Evolutionary conservation across 2,888 invertebrate genomes (phyloP), one percentile per base, ranked within the genome.

Genomic region (Andrena bucephala): DNA sequence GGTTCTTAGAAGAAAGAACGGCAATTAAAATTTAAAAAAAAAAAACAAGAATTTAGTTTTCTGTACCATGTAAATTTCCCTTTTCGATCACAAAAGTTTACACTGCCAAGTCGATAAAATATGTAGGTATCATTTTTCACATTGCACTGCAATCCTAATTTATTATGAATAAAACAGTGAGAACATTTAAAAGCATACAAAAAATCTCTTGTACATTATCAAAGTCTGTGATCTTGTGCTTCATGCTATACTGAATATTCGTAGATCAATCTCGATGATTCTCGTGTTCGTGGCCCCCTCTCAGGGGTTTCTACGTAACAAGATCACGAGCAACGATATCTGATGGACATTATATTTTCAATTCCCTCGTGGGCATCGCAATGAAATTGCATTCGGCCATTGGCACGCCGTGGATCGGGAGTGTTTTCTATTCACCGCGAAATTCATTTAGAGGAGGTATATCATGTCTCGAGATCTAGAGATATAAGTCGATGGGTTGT

Each of bases 381-480:
- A 70, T 59, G 70, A 67, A 77, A 83, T 83, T 77, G 70, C 77
- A 77, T 54, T 62, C 77, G 20, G 62, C 60, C 70, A 33, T 13
- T 36, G 24, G 65, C 36, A 36, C 67, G 65, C 0, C 13, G 62
- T 8, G 59, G 36, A 69, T 68, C 82, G 78, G 10, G 57, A 62
- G 69, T 60, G 71, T 82, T 79, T 69, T 78, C 72, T 63, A 74
- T 78, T 84, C 84, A 59, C 77, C 81, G 50, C 62, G 36, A 71
- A 75, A 84, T 84, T 75, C 78, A 82, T 82, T 84, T 77, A 82
- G 65, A 59, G 70, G 50, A 24, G 69, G 54, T 66, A 60, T 80
- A 80, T 82, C 77, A 59, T 27, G 63, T 20, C 70, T 71, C 59
- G 65, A 36, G 83, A 84, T 84, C 83, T 48, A 29, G 24, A 24